These are phyloP conservation scores for Oxyteleia sp. DNA, from an alignment of 2,888 invertebrate genomes.

Conservation along the genomic window DNA sequence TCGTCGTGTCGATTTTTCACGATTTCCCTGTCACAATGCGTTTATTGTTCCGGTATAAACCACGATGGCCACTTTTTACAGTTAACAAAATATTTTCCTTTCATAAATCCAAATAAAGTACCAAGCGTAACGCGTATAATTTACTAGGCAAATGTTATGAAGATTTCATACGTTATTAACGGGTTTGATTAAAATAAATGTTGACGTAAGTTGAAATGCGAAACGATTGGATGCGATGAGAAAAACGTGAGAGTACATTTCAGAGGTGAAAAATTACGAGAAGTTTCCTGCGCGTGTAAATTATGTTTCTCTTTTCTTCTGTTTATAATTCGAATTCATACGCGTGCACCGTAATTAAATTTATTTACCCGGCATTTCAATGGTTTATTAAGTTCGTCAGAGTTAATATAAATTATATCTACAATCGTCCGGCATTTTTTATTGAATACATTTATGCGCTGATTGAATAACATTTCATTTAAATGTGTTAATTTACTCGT, in stretches of 20 bases:
- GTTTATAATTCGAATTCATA: neutral
- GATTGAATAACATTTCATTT: slow-evolving; percentile 50
- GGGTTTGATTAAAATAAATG: slow-evolving; percentile 17
- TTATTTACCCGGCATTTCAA: neutral
- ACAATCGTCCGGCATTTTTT: too few species aligned
- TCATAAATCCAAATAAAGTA: slow-evolving; percentile 12
- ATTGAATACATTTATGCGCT: slow-evolving; percentile 16
- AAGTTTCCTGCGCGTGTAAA: neutral
- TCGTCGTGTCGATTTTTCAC: slow-evolving; percentile 37
- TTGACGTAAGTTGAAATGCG: slow-evolving; percentile 7
- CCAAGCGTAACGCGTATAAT: slow-evolving; percentile 1
- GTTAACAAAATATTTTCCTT: neutral
- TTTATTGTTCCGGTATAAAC: slow-evolving; percentile 8
- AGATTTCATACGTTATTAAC: slow-evolving; percentile 6
- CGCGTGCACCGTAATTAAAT: neutral
- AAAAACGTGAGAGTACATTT: neutral
- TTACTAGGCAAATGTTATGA: neutral
- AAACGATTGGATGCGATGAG: slow-evolving; percentile 4
- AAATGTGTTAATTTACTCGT: slow-evolving; percentile 34
- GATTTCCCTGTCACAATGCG: slow-evolving; percentile 35
- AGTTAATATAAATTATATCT: too few species aligned
- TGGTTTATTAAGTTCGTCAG: slow-evolving; percentile 1
- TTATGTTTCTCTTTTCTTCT: neutral
- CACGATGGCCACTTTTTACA: neutral
- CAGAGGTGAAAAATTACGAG: neutral